phyloP scores from a whole-genome alignment of 2,888 invertebrate genomes.

The Oasisia sp. region DNA sequence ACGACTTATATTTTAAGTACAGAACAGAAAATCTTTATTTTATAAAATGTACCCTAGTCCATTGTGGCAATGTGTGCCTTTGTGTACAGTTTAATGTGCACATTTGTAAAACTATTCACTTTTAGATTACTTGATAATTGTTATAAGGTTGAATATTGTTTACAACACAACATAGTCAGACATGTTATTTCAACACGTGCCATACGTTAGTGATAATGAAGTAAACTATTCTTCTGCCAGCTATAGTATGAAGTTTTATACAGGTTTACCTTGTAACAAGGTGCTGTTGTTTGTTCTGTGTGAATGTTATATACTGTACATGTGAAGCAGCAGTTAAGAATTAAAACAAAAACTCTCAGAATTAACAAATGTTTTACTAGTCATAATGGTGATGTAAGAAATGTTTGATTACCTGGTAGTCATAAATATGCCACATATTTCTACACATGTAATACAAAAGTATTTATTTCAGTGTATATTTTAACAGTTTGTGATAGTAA shows the following conservation, averaged over 20 bases:
- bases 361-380: not conserved
- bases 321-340: not conserved
- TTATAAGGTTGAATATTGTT: not conserved
- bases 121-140: not conserved
- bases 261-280: not conserved
- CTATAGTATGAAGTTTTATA: not conserved
- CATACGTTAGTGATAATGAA: not conserved
- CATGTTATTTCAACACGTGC: not conserved
- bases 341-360: not conserved
- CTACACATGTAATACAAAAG: not conserved
- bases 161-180: no score
- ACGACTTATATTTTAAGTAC: not conserved
- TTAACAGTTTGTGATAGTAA: no score
- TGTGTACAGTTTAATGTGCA: not conserved
- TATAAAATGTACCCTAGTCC: not conserved
- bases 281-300: not conserved
- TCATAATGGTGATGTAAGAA: not conserved
- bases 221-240: not conserved
- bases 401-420: not conserved
- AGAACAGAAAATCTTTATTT: not conserved
- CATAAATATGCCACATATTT: not conserved
- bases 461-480: no score
- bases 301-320: not conserved
- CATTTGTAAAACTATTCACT: not conserved
- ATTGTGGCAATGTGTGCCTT: not conserved